These are phyloP conservation scores for Monomorium pharaonis DNA, from an alignment of 1,140 invertebrate species.

Conservation along the genomic window DNA sequence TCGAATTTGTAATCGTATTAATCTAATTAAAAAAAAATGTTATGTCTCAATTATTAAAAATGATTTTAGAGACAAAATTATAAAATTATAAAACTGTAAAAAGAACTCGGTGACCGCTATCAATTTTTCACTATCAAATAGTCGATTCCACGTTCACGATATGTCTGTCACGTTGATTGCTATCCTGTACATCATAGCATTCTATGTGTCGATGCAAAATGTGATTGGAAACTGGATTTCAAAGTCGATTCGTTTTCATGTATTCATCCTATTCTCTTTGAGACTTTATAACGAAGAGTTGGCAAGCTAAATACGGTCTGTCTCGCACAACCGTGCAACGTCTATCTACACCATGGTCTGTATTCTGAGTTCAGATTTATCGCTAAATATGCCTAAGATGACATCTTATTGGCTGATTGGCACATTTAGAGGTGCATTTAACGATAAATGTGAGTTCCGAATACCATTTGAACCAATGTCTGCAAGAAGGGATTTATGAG, in stretches of 20 bases:
- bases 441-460: too few species aligned
- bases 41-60: not conserved
- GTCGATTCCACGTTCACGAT: conserved; percentile 10
- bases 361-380: too few species aligned
- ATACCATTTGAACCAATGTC: too few species aligned
- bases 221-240: conserved; percentile 17
- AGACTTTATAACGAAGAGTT: not conserved
- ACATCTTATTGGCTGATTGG: too few species aligned
- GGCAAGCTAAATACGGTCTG: not conserved
- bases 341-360: too few species aligned
- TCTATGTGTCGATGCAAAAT: not conserved
- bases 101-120: not conserved
- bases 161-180: not conserved
- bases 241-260: not conserved
- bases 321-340: too few species aligned
- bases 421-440: too few species aligned
- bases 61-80: too few species aligned
- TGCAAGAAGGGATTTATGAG: too few species aligned
- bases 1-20: not conserved
- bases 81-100: too few species aligned
- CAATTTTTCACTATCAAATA: not conserved
- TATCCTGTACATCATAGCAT: not conserved
- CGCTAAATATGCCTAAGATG: too few species aligned
- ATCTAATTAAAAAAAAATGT: not conserved
- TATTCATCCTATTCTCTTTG: not conserved